phyloP scores from a whole-genome alignment of 2,113 vertebrate species.

The Cathartes aura region DNA sequence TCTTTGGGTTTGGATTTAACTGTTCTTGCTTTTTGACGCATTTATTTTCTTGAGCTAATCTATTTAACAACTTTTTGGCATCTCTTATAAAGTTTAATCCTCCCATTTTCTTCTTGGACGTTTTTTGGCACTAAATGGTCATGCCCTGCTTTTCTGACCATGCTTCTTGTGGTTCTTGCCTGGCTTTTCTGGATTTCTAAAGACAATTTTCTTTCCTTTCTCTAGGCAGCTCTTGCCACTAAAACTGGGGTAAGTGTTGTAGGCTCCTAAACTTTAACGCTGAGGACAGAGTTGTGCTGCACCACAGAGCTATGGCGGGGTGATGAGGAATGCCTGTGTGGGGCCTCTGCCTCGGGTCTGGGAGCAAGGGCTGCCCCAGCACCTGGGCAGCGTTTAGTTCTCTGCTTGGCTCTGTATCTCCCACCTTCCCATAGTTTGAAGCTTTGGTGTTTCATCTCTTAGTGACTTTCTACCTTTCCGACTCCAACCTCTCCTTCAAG shows the following conservation, averaged over 20 bases:
- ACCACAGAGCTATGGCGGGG: background rate
- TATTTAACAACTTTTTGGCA: slow-evolving; percentile 70
- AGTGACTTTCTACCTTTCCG: background rate
- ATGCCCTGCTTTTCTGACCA: slow-evolving; percentile 64
- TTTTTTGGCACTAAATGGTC: slow-evolving; percentile 66
- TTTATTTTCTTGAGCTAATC: slow-evolving; percentile 61
- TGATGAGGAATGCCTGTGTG: background rate
- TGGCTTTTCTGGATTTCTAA: slow-evolving; percentile 58
- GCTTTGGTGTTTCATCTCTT: background rate
- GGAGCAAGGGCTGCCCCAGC: background rate
- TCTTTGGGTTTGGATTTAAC: slow-evolving; percentile 67
- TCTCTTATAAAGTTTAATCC: slow-evolving; percentile 45
- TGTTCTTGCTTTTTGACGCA: slow-evolving; percentile 59
- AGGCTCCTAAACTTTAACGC: background rate
- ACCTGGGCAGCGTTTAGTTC: background rate
- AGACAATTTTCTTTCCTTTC: slow-evolving; percentile 68
- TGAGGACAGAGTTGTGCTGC: background rate
- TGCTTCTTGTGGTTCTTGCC: slow-evolving; percentile 20
- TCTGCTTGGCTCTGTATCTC: background rate
- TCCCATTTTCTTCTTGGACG: background rate
- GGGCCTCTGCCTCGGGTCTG: background rate
- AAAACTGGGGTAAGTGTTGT: slow-evolving; percentile 89
- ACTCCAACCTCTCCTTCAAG: background rate
- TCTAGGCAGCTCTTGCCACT: slow-evolving; percentile 84
- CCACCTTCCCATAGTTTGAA: background rate